phyloP scores from a whole-genome alignment of 2,888 invertebrate genomes.

The Sinodicranocentrus sp. region DNA sequence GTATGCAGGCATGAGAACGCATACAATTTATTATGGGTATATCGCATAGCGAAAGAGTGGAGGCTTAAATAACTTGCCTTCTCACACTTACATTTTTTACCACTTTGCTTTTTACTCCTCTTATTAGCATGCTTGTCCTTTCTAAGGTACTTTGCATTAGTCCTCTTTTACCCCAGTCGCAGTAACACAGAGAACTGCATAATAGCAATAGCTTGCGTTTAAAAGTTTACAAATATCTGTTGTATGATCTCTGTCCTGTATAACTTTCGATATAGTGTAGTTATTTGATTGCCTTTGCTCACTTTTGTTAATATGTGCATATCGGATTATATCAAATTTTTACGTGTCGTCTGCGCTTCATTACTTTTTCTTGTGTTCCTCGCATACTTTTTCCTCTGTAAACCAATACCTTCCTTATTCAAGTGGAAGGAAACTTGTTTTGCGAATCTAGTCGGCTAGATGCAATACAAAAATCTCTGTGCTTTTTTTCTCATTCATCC shows the following conservation, averaged over 20 bases:
- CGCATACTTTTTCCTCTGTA: background rate
- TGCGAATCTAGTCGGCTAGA: slow-evolving; percentile 34
- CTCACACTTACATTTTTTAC: slow-evolving; percentile 17
- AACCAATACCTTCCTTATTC: slow-evolving; percentile 17
- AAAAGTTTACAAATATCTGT: slow-evolving; percentile 3
- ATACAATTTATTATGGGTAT: slow-evolving; percentile 22
- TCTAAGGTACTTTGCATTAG: slow-evolving; percentile 42
- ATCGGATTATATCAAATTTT: slow-evolving; percentile 1
- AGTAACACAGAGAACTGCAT: background rate
- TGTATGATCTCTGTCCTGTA: background rate
- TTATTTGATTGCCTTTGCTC: background rate
- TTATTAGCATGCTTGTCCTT: slow-evolving; percentile 44
- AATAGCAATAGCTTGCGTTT: background rate
- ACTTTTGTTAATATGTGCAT: background rate
- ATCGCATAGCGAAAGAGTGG: too few species aligned
- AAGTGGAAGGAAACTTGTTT: slow-evolving; percentile 53
- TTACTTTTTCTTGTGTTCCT: slow-evolving; percentile 6
- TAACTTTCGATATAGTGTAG: background rate
- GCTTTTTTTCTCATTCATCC: background rate
- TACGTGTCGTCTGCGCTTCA: slow-evolving; percentile 1
- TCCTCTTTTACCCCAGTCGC: slow-evolving; percentile 19
- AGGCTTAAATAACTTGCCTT: too few species aligned
- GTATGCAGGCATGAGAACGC: slow-evolving; percentile 28
- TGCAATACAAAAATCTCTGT: slow-evolving; percentile 4
- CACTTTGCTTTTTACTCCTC: slow-evolving; percentile 16